Base-by-base conservation (phyloP, 2,888 invertebrate genomes). In the Nesidiocoris tenuis region DNA sequence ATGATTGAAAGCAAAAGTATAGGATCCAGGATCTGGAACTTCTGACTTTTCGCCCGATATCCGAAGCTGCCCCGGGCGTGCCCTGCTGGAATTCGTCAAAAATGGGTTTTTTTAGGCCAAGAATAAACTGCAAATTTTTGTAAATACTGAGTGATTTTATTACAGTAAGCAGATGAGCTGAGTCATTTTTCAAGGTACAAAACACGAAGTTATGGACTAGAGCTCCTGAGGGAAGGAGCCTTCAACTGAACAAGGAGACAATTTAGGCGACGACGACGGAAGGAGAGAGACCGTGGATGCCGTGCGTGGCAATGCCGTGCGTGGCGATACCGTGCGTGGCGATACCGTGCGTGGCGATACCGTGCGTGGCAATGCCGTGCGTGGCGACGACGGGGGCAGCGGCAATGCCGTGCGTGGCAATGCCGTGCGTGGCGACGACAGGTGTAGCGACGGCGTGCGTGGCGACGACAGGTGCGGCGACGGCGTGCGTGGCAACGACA, bases 361-460 rank as follows among this genome's bases (percentile, higher is more conserved):
- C 23, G 2, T 59, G 21, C 7, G 61, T 55, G 54, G 55, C 61
- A 22, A 59, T 39, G 9, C n/a, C 57, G 1, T 56, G 64, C 9
- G 64, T 64, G 7, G 61, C 63, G 21, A 24, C 70, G 22, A 64
- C 67, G 39, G 77, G 74, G 18, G 74, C 63, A 54, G 74, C 77
- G 19, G 72, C 71, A 39, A n/a, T 24, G 19, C 64, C 54, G 2
- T 59, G 21, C 7, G 61, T 55, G 23, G 55, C 61, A 22, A 59
- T 25, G n/a, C 23, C 57, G 2, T 56, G 57, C 85, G 18, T 1
- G 23, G 65, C 56, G 22, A 56, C 74, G 55, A 39, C 55, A 21
- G 74, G 84, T 0, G 80, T 80, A 54, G 82, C 82, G 57, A 83
- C n/a, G 61, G 78, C 77, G 2, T 80, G 63, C 79, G 81, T 66